Percentiles rank a stretch among this genome's conserved stretches.
Evolutionary conservation across 2,113 vertebrate genomes (phyloP).

Genomic region (Nycticryphes semicollaris): DNA sequence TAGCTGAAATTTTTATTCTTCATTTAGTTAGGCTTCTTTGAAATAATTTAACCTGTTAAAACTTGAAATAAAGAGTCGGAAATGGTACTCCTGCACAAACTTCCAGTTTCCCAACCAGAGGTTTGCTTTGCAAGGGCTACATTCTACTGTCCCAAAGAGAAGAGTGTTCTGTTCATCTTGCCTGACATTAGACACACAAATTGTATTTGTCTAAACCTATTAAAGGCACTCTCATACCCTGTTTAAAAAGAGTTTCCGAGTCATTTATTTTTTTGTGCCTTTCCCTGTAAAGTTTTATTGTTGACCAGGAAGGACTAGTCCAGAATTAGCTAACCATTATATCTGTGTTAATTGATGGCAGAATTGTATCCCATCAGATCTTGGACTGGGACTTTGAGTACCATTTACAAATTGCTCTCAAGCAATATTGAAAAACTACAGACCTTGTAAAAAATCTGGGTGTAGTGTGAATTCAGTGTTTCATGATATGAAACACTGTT

Average conservation of each 20-base stretch:
- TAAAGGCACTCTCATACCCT: not conserved
- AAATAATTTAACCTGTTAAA: not conserved
- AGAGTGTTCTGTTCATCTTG: not conserved
- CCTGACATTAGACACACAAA: not conserved
- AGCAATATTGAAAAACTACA: not conserved
- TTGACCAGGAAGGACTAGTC: not conserved
- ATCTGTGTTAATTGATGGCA: not conserved
- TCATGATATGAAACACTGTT: too few species aligned
- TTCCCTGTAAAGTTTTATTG: not conserved
- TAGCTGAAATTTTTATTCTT: not conserved
- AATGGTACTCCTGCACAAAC: rapidly evolving
- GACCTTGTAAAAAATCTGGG: not conserved
- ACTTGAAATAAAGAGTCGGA: not conserved
- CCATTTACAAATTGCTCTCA: not conserved
- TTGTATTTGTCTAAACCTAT: not conserved
- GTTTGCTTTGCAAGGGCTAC: not conserved
- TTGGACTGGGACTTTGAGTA: not conserved
- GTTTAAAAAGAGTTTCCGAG: not conserved
- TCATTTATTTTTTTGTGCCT: not conserved
- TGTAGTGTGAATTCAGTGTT: not conserved
- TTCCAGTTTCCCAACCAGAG: not conserved
- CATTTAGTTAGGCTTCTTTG: not conserved
- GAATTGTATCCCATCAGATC: not conserved
- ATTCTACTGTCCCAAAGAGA: not conserved
- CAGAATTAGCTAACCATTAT: not conserved